Conservation (phyloP, 2,113 vertebrate genomes). For the Hypomesus transpacificus region DNA sequence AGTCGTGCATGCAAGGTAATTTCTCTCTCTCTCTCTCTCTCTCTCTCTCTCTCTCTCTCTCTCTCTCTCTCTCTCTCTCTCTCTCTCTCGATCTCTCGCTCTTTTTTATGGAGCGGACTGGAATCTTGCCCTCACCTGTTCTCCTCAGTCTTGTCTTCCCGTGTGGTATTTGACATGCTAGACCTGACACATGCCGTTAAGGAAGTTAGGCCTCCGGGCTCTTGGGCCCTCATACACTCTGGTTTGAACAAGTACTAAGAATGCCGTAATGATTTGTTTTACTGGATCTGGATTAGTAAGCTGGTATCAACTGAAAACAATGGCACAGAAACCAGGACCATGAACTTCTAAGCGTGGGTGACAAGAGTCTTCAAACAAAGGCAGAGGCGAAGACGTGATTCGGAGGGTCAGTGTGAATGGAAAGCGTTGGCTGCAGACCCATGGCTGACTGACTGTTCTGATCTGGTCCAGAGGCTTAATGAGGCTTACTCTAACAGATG, state of each 20-base stretch:
- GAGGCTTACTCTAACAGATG: constrained; percentile 10
- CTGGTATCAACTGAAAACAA: too few species aligned
- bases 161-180: too few species aligned
- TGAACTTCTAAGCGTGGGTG: neutral
- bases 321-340: too few species aligned
- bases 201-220: too few species aligned
- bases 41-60: neutral
- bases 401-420: neutral
- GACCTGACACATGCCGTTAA: too few species aligned
- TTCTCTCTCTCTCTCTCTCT: neutral
- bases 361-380: neutral
- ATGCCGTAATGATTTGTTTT: too few species aligned
- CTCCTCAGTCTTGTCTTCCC: too few species aligned
- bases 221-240: too few species aligned
- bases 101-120: constrained; percentile 20
- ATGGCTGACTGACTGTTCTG: neutral
- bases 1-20: constrained; percentile 28
- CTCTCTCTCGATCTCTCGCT: neutral
- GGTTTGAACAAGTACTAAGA: too few species aligned
- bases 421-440: neutral
- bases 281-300: too few species aligned
- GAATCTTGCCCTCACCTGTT: constrained; percentile 9
- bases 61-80: neutral
- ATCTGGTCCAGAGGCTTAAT: constrained; percentile 2
- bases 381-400: neutral